Conservation (phyloP, 2,113 vertebrate species). For the Oncorhynchus clarkii region DNA sequence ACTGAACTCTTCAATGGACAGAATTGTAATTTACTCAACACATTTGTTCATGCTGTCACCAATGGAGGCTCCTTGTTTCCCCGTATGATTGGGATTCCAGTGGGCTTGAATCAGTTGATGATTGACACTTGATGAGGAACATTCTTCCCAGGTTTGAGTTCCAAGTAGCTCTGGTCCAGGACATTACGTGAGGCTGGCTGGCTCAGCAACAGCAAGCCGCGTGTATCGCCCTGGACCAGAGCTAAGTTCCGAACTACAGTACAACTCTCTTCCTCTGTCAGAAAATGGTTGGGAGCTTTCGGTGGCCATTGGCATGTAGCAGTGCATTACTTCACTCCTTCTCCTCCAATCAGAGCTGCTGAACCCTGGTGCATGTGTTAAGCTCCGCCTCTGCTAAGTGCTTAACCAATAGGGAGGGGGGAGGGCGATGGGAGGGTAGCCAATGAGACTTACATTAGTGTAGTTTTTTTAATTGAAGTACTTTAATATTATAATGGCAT, state of each 20-base stretch:
- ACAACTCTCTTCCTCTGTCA: neutral
- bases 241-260: neutral
- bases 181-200: too few species aligned
- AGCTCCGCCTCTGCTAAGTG: conserved; percentile 51
- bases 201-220: too few species aligned
- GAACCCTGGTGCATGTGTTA: conserved; percentile 64
- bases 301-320: neutral
- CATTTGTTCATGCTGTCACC: conserved; percentile 43
- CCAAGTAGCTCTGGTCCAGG: neutral
- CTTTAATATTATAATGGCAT: neutral
- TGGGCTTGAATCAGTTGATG: conserved; percentile 40
- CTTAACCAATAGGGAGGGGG: conserved; percentile 44
- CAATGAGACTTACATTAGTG: neutral
- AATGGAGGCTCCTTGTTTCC: conserved; percentile 50
- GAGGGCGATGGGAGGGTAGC: too few species aligned
- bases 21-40: neutral
- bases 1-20: neutral
- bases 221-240: neutral
- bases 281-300: conserved; percentile 2
- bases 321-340: neutral
- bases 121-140: conserved; percentile 25
- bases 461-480: neutral
- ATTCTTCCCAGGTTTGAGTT: neutral
- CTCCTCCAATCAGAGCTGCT: conserved; percentile 63
- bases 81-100: conserved; percentile 46